Conservation (phyloP, 1,140 invertebrate genomes). For the Drosophila dunni region DNA sequence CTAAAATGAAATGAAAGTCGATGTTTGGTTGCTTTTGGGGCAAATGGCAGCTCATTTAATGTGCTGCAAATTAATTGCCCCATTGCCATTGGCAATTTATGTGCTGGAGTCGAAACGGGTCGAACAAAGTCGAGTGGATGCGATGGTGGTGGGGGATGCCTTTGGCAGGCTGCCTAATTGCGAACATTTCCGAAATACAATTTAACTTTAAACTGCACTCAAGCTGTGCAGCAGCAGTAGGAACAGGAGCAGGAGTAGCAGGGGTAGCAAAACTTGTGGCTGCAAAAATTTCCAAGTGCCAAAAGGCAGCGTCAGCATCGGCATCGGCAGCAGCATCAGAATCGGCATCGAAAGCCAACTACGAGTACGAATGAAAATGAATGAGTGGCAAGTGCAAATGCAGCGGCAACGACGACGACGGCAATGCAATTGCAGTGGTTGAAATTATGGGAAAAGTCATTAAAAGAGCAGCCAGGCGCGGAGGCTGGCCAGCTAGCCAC, state of each 20-base stretch:
- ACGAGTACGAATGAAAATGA: constrained; percentile 31
- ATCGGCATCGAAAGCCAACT: constrained; percentile 7
- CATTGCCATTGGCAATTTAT: constrained; percentile 77
- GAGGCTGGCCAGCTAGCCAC: constrained; percentile 10
- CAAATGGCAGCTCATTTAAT: constrained; percentile 76
- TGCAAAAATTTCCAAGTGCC: constrained; percentile 73
- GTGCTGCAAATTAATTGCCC: constrained; percentile 79
- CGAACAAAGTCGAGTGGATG: constrained; percentile 2
- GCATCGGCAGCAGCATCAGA: constrained; percentile 9
- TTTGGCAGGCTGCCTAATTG: constrained; percentile 82
- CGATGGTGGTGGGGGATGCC: constrained; percentile 43
- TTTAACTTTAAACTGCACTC: constrained; percentile 83
- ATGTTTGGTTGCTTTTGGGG: constrained; percentile 27
- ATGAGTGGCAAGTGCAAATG: constrained; percentile 44
- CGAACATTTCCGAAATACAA: constrained; percentile 81
- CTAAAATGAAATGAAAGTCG: constrained; percentile 32
- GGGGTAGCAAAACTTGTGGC: constrained; percentile 65
- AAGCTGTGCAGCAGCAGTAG: constrained; percentile 57
- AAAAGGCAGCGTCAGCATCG: constrained; percentile 51
- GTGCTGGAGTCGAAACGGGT: constrained; percentile 26
- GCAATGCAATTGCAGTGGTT: constrained; percentile 45
- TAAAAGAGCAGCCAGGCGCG: constrained; percentile 62
- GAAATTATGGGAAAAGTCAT: constrained; percentile 77
- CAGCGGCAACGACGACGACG: too few species aligned
- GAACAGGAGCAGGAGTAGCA: neutral